Evolutionary conservation across 2,113 vertebrate species (phyloP).

Genomic region (Pithys albifrons): DNA sequence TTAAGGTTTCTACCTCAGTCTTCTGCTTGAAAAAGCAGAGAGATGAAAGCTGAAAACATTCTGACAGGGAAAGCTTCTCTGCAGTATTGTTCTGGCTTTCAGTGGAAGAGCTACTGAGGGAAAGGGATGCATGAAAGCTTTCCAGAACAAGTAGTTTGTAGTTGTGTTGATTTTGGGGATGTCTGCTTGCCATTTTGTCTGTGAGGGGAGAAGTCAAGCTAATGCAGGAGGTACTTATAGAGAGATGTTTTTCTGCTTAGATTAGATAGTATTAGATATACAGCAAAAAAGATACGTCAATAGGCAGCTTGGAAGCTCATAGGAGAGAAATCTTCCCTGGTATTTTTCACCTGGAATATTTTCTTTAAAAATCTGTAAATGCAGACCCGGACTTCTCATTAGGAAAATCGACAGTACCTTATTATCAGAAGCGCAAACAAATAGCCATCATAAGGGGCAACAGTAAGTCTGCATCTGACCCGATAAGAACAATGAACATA

Average conservation of each 20-base stretch:
- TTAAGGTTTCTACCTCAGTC: not conserved
- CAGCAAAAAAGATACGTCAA: not conserved
- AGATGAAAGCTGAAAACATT: constrained; percentile 52
- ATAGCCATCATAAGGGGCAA: constrained; percentile 10
- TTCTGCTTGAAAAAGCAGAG: constrained; percentile 16
- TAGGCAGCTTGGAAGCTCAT: not conserved
- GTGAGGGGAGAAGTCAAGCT: not conserved
- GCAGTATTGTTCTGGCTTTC: constrained; percentile 40
- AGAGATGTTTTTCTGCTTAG: not conserved
- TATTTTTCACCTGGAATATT: constrained; percentile 4
- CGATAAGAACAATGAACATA: constrained; percentile 50
- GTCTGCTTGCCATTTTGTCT: not conserved
- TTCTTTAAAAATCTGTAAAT: not conserved
- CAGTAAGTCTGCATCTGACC: constrained; percentile 43
- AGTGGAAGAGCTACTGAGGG: not conserved
- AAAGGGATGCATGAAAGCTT: not conserved
- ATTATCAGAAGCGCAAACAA: not conserved
- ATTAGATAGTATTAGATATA: not conserved
- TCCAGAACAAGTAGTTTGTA: not conserved
- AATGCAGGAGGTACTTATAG: not conserved
- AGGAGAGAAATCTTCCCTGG: not conserved
- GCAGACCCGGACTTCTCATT: not conserved
- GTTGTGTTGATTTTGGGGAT: not conserved
- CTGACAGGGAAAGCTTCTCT: constrained; percentile 20
- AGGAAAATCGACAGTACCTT: not conserved